These are phyloP conservation scores for Caenorhabditis sinica DNA, from an alignment of 2,888 invertebrate species.

Conservation along the genomic window DNA sequence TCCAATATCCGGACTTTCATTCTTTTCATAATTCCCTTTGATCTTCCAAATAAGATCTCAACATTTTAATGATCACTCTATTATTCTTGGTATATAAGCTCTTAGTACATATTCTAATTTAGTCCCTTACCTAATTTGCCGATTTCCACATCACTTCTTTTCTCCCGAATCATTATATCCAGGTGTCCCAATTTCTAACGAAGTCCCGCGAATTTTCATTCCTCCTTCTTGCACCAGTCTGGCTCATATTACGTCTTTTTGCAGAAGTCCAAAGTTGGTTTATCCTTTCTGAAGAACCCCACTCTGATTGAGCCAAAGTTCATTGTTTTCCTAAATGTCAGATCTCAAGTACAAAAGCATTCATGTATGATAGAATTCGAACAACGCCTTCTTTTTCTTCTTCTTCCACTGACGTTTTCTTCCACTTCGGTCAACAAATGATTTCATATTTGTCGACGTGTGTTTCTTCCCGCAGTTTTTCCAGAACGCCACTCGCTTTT, in stretches of 20 bases:
- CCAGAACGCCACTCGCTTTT: not conserved
- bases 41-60: too few relatives aligned
- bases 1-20: too few relatives aligned
- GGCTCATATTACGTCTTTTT: not conserved
- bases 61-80: too few relatives aligned
- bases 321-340: conserved; percentile 1
- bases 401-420: not conserved
- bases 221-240: too few relatives aligned
- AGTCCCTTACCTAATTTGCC: too few relatives aligned
- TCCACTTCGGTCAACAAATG: conserved; percentile 21
- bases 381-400: not conserved
- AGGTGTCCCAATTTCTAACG: too few relatives aligned
- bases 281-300: too few relatives aligned
- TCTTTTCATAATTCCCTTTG: too few relatives aligned
- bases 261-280: not conserved
- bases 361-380: conserved; percentile 8
- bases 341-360: not conserved
- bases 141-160: too few relatives aligned
- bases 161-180: too few relatives aligned
- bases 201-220: too few relatives aligned
- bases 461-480: not conserved
- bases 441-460: conserved; percentile 9
- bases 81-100: not conserved
- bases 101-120: not conserved
- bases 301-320: not conserved